Evolutionary conservation across 2,113 vertebrate genomes (phyloP).

Genomic region (Prinia subflava): DNA sequence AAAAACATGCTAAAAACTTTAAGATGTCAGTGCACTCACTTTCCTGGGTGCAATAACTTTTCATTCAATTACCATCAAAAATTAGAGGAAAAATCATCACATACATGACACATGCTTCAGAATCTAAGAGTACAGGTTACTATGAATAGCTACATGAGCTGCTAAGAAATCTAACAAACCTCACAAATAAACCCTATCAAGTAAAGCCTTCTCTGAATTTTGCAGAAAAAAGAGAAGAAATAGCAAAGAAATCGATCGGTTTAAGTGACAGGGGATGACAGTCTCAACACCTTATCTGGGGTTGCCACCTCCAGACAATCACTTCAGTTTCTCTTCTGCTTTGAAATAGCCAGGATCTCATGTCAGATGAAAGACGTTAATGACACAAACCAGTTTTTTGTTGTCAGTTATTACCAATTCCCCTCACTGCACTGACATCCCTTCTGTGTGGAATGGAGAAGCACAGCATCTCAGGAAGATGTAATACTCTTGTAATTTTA

Average conservation of each 20-base stretch:
- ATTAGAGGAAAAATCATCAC: not conserved
- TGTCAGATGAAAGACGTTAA: not conserved
- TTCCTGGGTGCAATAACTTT: not conserved
- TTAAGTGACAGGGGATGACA: not conserved
- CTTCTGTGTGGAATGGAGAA: not conserved
- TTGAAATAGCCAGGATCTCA: not conserved
- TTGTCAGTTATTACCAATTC: not conserved
- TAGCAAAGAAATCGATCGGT: not conserved
- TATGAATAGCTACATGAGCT: not conserved
- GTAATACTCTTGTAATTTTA: not conserved
- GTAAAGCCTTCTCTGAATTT: not conserved
- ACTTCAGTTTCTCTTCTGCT: not conserved
- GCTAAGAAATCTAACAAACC: not conserved
- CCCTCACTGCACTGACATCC: not conserved
- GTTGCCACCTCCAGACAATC: not conserved
- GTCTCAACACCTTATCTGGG: not conserved
- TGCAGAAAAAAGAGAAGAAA: not conserved
- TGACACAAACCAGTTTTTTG: not conserved
- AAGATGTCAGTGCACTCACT: not conserved
- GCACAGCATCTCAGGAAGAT: not conserved
- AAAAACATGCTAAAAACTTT: not conserved
- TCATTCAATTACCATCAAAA: slow-evolving; percentile 18
- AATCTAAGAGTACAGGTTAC: not conserved
- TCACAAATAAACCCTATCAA: not conserved
- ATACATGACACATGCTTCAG: not conserved